Evolutionary conservation across 2,888 invertebrate genomes (phyloP).

Genomic region (Galeruca laticollis): DNA sequence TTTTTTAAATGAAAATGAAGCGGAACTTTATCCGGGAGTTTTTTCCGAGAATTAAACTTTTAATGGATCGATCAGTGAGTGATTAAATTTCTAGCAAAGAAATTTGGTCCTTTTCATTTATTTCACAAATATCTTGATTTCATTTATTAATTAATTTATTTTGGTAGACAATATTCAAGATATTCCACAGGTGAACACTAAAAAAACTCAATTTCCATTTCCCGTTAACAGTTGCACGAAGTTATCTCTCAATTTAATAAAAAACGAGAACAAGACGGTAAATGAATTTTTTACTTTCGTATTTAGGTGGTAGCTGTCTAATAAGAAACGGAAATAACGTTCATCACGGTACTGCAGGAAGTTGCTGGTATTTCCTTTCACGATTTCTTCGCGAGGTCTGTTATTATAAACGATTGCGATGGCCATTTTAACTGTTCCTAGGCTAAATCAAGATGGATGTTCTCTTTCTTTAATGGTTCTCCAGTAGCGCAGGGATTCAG

Average conservation of each 20-base stretch:
- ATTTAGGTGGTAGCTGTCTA: constrained; percentile 55
- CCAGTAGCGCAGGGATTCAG: constrained; percentile 1
- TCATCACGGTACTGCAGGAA: constrained; percentile 57
- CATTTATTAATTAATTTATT: too few relatives aligned
- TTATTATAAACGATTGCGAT: constrained; percentile 58
- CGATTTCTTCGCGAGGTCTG: constrained; percentile 53
- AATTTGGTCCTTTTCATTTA: too few relatives aligned
- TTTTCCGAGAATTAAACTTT: too few relatives aligned
- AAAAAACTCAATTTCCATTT: background rate
- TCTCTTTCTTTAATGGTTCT: constrained; percentile 41
- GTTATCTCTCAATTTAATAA: background rate
- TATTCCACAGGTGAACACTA: too few relatives aligned
- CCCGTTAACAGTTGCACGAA: background rate
- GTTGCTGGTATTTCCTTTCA: constrained; percentile 56
- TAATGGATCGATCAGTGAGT: too few relatives aligned
- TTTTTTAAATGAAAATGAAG: too few relatives aligned
- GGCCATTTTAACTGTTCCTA: constrained; percentile 46
- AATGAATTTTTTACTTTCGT: constrained; percentile 51
- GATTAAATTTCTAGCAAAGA: too few relatives aligned
- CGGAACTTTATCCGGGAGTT: too few relatives aligned
- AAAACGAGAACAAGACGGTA: constrained; percentile 34
- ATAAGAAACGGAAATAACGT: constrained; percentile 58
- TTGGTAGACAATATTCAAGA: too few relatives aligned
- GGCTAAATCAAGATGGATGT: constrained; percentile 60
- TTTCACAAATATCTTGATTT: too few relatives aligned